Percentiles rank a stretch among this genome's conserved stretches.
These are phyloP conservation scores for Hypsibius dujardini DNA, from an alignment of 1,140 invertebrate genomes.

Conservation along the genomic window DNA sequence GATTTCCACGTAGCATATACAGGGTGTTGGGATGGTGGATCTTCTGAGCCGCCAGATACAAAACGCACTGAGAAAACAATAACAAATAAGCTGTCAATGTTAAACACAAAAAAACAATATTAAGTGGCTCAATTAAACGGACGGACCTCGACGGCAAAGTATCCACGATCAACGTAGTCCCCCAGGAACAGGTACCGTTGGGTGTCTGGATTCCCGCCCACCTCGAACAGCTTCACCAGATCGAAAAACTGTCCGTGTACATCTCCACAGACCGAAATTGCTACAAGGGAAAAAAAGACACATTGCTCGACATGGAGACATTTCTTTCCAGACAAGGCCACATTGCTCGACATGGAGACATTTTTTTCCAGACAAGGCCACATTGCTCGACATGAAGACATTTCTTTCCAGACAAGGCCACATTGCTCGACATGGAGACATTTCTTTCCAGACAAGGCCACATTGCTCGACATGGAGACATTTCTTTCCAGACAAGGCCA, in stretches of 20 bases:
- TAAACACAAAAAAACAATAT: no score
- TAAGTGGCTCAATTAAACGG: neutral
- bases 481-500: no score
- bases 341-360: no score
- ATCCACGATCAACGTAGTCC: constrained; percentile 99
- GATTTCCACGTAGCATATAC: constrained; percentile 95
- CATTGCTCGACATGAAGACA: no score
- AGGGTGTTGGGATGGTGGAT: constrained; percentile 94
- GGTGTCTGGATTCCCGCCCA: constrained; percentile 85
- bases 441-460: no score
- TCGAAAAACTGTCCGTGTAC: constrained; percentile 99
- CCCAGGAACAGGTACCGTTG: constrained; percentile 99
- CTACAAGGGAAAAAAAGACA: neutral
- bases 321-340: no score
- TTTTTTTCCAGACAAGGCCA: no score
- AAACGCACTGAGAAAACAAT: constrained; percentile 64
- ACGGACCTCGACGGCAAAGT: constrained; percentile 97
- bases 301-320: no score
- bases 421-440: no score
- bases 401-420: no score
- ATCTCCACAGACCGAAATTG: constrained; percentile 81
- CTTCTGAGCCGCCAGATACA: constrained; percentile 98
- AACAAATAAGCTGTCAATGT: constrained; percentile 15
- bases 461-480: no score
- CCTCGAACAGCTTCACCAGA: constrained; percentile 99